phyloP scores from a whole-genome alignment of 2,888 invertebrate genomes.

The Zelleria hepariella region DNA sequence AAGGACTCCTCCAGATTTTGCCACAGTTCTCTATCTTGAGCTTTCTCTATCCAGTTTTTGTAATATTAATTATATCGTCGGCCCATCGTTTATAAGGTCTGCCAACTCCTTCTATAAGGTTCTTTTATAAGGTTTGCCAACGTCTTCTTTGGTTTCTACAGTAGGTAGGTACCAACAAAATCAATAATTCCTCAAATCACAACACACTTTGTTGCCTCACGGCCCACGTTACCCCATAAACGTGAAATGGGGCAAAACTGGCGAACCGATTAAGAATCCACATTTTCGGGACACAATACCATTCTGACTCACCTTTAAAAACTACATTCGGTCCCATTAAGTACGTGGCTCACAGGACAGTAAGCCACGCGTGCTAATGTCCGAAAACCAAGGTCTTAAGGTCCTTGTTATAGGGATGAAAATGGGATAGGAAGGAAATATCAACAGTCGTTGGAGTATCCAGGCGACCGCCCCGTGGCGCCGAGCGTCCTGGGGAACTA shows the following conservation, averaged over 20 bases:
- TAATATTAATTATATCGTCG: too few species aligned
- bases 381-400: too few species aligned
- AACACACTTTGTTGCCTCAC: neutral
- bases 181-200: neutral
- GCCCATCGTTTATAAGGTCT: too few species aligned
- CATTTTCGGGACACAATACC: neutral
- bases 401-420: neutral
- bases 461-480: conserved; percentile 18
- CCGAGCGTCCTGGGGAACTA: conserved; percentile 32
- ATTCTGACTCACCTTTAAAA: neutral
- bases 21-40: too few species aligned
- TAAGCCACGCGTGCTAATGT: neutral
- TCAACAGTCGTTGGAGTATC: neutral
- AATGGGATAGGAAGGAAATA: neutral
- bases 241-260: neutral
- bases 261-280: neutral
- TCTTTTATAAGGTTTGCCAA: too few species aligned
- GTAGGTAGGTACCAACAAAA: neutral
- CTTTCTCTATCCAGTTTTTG: too few species aligned
- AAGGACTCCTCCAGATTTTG: too few species aligned
- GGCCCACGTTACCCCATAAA: neutral
- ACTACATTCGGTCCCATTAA: neutral
- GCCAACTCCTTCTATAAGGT: too few species aligned
- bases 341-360: neutral
- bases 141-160: too few species aligned